Evolutionary conservation across 2,113 vertebrate genomes (phyloP).

Genomic region (Xenopus laevis): DNA sequence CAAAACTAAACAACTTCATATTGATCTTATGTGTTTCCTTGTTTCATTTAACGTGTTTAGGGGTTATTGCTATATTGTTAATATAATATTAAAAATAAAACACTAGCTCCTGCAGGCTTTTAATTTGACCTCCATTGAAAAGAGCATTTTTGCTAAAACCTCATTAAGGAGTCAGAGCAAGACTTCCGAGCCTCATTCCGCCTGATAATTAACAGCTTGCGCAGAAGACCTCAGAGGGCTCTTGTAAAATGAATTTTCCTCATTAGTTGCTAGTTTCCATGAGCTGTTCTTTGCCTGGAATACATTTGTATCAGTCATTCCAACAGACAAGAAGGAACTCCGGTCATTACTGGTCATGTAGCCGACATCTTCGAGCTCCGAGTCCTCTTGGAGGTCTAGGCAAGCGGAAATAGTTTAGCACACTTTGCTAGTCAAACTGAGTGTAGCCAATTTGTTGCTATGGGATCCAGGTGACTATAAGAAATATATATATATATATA

Average conservation of each 20-base stretch:
- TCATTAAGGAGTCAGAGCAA: conserved; percentile 51
- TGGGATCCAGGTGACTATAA: no score
- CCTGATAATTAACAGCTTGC: conserved; percentile 49
- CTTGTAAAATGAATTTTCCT: conserved; percentile 8
- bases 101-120: conserved; percentile 46
- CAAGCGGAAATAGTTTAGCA: neutral
- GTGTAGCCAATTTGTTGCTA: neutral
- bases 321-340: neutral
- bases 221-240: conserved; percentile 21
- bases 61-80: neutral
- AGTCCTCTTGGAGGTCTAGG: neutral
- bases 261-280: conserved; percentile 5
- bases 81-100: conserved; percentile 14
- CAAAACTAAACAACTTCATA: no score
- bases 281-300: conserved; percentile 22
- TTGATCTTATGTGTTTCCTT: neutral
- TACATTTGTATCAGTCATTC: neutral
- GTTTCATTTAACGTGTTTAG: neutral
- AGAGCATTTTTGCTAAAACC: conserved; percentile 50
- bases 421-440: neutral
- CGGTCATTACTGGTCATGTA: neutral
- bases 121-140: conserved; percentile 54
- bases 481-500: no score
- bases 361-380: neutral
- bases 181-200: conserved; percentile 42